Evolutionary conservation across 2,888 invertebrate species (phyloP), one percentile per base, ranked within the genome.

Genomic region (Schizotus pectinicornis): DNA sequence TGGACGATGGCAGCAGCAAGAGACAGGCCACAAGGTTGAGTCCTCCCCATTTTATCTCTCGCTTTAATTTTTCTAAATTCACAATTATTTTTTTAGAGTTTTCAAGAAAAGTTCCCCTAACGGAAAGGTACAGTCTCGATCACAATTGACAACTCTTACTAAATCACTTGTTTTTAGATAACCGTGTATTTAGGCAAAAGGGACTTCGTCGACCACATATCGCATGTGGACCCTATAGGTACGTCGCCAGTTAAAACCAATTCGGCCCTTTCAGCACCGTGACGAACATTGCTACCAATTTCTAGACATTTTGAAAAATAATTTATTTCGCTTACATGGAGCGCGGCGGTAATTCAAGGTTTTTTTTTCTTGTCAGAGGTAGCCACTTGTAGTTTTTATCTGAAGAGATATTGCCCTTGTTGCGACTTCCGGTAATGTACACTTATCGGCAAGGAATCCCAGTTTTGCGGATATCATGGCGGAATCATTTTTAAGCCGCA

Each of bases 101-200:
- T 97, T 96, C 83, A 97, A 97, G 85, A 97, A 97, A 81, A 95
- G 95, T 81, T 95, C 95, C 61, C 95, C 95, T 49, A 97, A 97
- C 86, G 95, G 95, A 76, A 96, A 95, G 86, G 91, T 91, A 81
- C 79, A 11, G 13, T 7, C 7, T 9, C 38, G 12, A 5, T 11
- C 6, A 8, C 38, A 39, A 39, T 6, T 8, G 2, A 7, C 13
- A 12, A 3, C 8, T 39, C 2, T 9, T 39, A 12, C 14, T 34
- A 43, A 35, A 51, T 59, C 62, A 0, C 11, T 61, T 62, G 60
- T 36, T 69, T 84, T 64, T 82, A 88, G 86, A 91, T 94, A 73
- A 94, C 94, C 64, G 93, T 95, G 48, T 95, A 95, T 80, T 84
- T 95, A 77, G 94, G 94, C 55, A 94, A 94, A 81, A 85, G 95